Base-by-base conservation (phyloP, 2,113 vertebrate species). In the Nerophis lumbriciformis region DNA sequence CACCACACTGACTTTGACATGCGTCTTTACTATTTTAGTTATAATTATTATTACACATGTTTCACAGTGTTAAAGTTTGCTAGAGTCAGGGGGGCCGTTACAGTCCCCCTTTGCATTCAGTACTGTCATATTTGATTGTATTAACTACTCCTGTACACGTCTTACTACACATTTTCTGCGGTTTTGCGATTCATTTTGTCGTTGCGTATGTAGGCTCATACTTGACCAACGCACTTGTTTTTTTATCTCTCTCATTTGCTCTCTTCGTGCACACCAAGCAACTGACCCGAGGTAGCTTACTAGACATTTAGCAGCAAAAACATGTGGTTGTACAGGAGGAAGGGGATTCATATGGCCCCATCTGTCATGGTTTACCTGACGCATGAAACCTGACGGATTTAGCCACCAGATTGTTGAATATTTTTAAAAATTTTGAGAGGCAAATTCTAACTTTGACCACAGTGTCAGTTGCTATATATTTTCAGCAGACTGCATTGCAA, bases 111-210 rank as follows among this genome's bases (percentile, higher is more conserved):
- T 71, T 74, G 61, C 83, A 75, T 86, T 82, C 79, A 83, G 85
- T 89, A 87, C 87, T 87, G 87, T 89, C 76, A 71, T 73, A 49
- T 82, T 84, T 82, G 71, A 87, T 79, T 81, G 77, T 80, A 79
- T 85, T 76, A 85, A 84, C 80, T 88, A 83, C 61, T 73, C 64
- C 37, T 71, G 81, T 85, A 82, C 66, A 67, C 49, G 81, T 81
- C 75, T 77, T 64, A 77, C 66, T 72, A 79, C 69, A 71, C 86
- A 75, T 82, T 81, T 48, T 53, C 50, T 61, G 48, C 74, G 63
- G 65, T 79, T 83, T 9, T 1, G 52, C 13, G 13, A 53, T 28
- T 28, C 9, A 51, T 51, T 9, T 51, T 42, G 8, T 10, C 8
- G 6, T 8, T 9, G 10, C 42, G 42, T 45, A 45, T 51, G 66